Evolutionary conservation across 2,797 vertebrate species (phyloP).

Genomic region (Odontamblyopus rebecca): DNA sequence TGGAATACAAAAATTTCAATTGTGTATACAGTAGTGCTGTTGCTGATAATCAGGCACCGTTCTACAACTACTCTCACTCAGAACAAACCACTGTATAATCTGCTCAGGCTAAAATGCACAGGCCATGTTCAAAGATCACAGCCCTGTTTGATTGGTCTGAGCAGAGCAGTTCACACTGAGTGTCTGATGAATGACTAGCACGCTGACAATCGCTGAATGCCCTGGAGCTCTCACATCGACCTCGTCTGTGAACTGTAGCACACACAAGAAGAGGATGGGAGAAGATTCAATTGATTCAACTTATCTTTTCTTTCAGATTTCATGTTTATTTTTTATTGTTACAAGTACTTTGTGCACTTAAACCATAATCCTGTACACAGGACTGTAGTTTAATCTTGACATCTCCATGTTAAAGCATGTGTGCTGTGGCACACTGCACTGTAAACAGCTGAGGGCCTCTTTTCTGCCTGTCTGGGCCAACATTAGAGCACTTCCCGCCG

Average conservation of each 20-base stretch:
- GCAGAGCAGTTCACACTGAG: conserved; percentile 63
- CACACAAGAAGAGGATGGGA: too few relatives aligned
- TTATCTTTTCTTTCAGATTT: too few relatives aligned
- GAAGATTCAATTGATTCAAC: too few relatives aligned
- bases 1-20: too few relatives aligned
- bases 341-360: too few relatives aligned
- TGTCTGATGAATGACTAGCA: conserved; percentile 61
- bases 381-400: background rate
- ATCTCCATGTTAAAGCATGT: conserved; percentile 25
- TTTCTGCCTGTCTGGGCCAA: conserved; percentile 63
- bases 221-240: conserved; percentile 19
- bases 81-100: conserved; percentile 15
- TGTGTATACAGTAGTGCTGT: too few relatives aligned
- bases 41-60: too few relatives aligned
- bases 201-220: conserved; percentile 62
- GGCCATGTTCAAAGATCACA: conserved; percentile 47
- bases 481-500: conserved; percentile 66
- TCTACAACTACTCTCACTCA: too few relatives aligned
- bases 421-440: conserved; percentile 66
- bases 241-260: too few relatives aligned
- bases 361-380: too few relatives aligned
- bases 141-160: conserved; percentile 58
- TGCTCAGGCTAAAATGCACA: conserved; percentile 42
- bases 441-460: conserved; percentile 75
- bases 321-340: too few relatives aligned